phyloP scores from a whole-genome alignment of 2,797 vertebrate genomes.

The Choloepus didactylus region DNA sequence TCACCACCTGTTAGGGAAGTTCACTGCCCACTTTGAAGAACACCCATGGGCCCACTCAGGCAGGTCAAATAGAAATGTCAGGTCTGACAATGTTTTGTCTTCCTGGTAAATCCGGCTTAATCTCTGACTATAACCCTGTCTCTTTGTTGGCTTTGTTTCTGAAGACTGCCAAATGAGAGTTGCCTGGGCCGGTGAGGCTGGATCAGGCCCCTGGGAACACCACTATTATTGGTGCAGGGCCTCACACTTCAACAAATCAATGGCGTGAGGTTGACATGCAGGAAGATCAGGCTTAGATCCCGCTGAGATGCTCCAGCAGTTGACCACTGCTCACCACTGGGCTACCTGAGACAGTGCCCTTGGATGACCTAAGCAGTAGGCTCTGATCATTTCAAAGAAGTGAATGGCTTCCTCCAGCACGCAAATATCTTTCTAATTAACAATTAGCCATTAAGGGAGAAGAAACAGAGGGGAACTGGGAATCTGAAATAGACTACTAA shows the following conservation, averaged over 20 bases:
- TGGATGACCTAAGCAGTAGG: background rate
- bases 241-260: background rate
- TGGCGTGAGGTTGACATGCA: background rate
- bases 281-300: background rate
- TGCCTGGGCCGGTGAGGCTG: background rate
- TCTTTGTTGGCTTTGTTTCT: background rate
- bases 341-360: background rate
- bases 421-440: conserved; percentile 81
- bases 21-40: background rate
- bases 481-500: conserved; percentile 78
- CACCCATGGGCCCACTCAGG: fast-evolving
- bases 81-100: background rate
- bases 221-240: fast-evolving
- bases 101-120: background rate
- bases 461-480: conserved; percentile 61
- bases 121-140: background rate
- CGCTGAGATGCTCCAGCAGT: background rate
- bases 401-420: conserved; percentile 64
- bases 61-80: background rate
- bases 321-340: background rate
- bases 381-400: conserved; percentile 67
- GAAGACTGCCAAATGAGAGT: background rate
- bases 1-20: background rate
- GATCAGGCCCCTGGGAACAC: background rate
- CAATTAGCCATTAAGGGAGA: conserved; percentile 79